Conservation (phyloP, 2,888 invertebrate species). For the Platerodrilus igneus region DNA sequence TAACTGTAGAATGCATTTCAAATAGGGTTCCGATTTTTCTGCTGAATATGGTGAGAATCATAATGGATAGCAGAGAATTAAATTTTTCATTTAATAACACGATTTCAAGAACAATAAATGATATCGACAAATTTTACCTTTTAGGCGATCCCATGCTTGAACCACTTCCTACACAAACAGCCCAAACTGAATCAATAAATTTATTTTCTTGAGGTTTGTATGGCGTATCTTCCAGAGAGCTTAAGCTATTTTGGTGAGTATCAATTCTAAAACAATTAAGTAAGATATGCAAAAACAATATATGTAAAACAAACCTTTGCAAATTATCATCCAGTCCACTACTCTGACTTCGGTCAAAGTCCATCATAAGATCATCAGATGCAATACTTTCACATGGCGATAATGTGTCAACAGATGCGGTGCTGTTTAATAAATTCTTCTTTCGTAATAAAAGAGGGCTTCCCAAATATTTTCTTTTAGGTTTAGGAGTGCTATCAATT, state of each 20-base stretch:
- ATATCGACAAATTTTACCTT: no score
- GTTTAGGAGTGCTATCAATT: slow-evolving; percentile 43
- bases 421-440: slow-evolving; percentile 39
- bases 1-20: no score
- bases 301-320: not conserved
- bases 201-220: slow-evolving; percentile 47
- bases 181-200: slow-evolving; percentile 54
- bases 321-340: slow-evolving; percentile 53
- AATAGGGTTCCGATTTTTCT: no score
- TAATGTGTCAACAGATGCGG: slow-evolving; percentile 73
- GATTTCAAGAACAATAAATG: no score
- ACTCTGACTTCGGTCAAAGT: slow-evolving; percentile 60
- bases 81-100: no score
- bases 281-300: no score
- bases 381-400: slow-evolving; percentile 81
- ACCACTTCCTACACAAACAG: slow-evolving; percentile 48
- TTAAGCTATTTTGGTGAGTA: slow-evolving; percentile 45
- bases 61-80: no score
- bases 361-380: slow-evolving; percentile 84
- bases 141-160: slow-evolving; percentile 32
- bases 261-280: slow-evolving; percentile 34
- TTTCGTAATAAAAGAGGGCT: slow-evolving; percentile 39
- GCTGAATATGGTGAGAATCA: no score
- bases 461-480: slow-evolving; percentile 39
- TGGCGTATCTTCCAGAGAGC: slow-evolving; percentile 53